Evolutionary conservation across 1,140 invertebrate species (phyloP).

Genomic region (Lordiphosa collinella): DNA sequence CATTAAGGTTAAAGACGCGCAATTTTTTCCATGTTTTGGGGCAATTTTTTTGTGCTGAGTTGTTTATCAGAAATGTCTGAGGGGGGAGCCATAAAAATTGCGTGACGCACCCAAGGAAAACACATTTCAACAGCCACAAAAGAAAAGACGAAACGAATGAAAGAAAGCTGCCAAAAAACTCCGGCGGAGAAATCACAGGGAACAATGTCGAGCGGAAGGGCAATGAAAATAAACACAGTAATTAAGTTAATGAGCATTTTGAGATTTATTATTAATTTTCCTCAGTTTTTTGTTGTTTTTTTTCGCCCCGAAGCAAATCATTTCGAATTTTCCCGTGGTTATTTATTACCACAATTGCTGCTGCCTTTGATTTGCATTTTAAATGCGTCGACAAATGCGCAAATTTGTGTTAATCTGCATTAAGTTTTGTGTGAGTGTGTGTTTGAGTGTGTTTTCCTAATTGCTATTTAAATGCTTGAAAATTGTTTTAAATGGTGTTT

Average conservation of each 20-base stretch:
- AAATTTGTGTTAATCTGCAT: constrained; percentile 60
- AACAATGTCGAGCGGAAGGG: constrained; percentile 60
- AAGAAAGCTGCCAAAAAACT: constrained; percentile 22
- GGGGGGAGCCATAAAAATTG: constrained; percentile 47
- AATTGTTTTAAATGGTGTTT: constrained; percentile 50
- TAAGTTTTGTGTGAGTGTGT: constrained; percentile 21
- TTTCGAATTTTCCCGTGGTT: constrained; percentile 52
- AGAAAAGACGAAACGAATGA: constrained; percentile 1
- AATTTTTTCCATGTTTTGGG: constrained; percentile 69
- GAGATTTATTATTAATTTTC: constrained; percentile 79
- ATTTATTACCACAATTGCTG: constrained; percentile 37
- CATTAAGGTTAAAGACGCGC: constrained; percentile 77
- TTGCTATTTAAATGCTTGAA: constrained; percentile 59
- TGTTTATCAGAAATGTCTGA: constrained; percentile 45
- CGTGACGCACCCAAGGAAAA: constrained; percentile 67
- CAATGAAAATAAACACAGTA: constrained; percentile 79
- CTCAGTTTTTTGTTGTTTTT: constrained; percentile 20
- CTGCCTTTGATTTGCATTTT: constrained; percentile 60
- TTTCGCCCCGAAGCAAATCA: constrained; percentile 32
- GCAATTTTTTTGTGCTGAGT: constrained; percentile 60
- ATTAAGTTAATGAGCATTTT: constrained; percentile 79
- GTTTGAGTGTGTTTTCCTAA: constrained; percentile 33
- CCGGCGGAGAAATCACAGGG: constrained; percentile 14
- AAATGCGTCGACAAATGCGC: constrained; percentile 25
- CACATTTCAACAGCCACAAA: constrained; percentile 40